Percentiles rank a stretch among this genome's conserved stretches.
phyloP scores from a whole-genome alignment of 2,888 invertebrate species.

The Machimus atricapillus region DNA sequence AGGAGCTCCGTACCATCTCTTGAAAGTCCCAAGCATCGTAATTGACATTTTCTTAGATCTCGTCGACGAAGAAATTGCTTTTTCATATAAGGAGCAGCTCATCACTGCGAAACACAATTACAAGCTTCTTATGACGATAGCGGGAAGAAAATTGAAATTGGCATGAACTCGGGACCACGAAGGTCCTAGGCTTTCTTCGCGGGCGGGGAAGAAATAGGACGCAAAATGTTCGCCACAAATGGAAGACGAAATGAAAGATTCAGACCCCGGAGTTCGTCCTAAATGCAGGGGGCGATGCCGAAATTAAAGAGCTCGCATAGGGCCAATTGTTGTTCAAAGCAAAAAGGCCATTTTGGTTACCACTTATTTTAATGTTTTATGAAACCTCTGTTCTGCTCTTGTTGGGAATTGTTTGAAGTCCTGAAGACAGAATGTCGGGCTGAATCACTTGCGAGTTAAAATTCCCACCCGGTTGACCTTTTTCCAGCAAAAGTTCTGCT shows the following conservation, averaged over 20 bases:
- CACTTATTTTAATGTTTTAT: not conserved
- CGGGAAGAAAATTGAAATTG: not conserved
- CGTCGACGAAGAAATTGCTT: not conserved
- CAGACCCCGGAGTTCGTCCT: not conserved
- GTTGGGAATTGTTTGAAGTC: not conserved
- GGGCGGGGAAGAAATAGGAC: not conserved
- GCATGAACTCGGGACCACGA: not conserved
- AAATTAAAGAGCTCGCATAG: not conserved
- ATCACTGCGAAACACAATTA: not conserved
- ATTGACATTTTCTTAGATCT: slow-evolving; percentile 1
- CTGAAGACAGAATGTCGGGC: not conserved
- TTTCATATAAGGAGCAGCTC: not conserved
- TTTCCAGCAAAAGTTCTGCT: not conserved
- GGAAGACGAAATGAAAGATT: not conserved
- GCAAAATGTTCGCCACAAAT: not conserved
- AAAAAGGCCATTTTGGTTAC: not conserved
- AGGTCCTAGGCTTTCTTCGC: not conserved
- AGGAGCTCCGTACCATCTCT: not conserved
- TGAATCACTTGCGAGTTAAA: not conserved
- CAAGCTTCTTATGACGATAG: not conserved
- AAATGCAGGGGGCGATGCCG: not conserved
- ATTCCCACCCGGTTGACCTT: not conserved
- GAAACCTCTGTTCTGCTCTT: not conserved
- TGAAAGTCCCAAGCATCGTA: not conserved
- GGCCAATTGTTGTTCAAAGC: not conserved